A percentile compares a stretch with the other conserved stretches of the same genome.
These are phyloP conservation scores for Lordiphosa collinella DNA, from an alignment of 1,140 invertebrate species.

Conservation along the genomic window DNA sequence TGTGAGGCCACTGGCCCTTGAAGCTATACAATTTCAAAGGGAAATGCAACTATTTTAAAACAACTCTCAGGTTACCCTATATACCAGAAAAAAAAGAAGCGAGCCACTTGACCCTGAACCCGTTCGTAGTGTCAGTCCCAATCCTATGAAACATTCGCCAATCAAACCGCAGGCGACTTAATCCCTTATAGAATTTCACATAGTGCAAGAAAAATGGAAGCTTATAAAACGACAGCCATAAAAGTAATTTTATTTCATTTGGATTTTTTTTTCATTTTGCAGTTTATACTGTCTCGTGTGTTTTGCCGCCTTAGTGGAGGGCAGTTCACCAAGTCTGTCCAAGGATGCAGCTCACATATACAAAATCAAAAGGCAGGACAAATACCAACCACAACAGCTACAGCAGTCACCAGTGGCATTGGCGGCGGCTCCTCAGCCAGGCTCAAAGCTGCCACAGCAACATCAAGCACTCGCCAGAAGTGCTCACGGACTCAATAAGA, in stretches of 20 bases:
- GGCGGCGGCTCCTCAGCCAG: constrained; percentile 31
- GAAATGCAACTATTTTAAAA: constrained; percentile 31
- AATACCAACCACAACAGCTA: constrained; percentile 27
- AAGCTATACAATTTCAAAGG: constrained; percentile 32
- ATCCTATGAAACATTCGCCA: constrained; percentile 11
- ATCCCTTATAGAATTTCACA: constrained; percentile 64
- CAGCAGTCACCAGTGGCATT: constrained; percentile 7
- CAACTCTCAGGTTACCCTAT: constrained; percentile 10
- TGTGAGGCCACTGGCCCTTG: constrained; percentile 3
- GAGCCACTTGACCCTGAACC: constrained; percentile 60
- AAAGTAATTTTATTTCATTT: constrained; percentile 40
- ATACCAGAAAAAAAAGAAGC: constrained; percentile 1
- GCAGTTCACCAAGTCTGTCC: constrained; percentile 1
- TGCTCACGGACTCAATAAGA: constrained; percentile 69
- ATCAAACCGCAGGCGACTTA: constrained; percentile 44
- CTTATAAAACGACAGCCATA: constrained; percentile 50
- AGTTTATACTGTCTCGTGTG: constrained; percentile 57
- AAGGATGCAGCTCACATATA: constrained; percentile 33
- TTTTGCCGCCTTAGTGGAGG: constrained; percentile 36
- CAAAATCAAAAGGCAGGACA: constrained; percentile 58
- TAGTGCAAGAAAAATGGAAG: constrained; percentile 32
- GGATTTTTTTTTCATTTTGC: constrained; percentile 14
- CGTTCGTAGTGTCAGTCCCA: constrained; percentile 4
- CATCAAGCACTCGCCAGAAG: constrained; percentile 31
- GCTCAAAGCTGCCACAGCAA: constrained; percentile 42